A percentile compares a stretch with the other conserved stretches of the same genome.
Conservation (phyloP, 2,797 vertebrate genomes). For the Valencia hispanica region DNA sequence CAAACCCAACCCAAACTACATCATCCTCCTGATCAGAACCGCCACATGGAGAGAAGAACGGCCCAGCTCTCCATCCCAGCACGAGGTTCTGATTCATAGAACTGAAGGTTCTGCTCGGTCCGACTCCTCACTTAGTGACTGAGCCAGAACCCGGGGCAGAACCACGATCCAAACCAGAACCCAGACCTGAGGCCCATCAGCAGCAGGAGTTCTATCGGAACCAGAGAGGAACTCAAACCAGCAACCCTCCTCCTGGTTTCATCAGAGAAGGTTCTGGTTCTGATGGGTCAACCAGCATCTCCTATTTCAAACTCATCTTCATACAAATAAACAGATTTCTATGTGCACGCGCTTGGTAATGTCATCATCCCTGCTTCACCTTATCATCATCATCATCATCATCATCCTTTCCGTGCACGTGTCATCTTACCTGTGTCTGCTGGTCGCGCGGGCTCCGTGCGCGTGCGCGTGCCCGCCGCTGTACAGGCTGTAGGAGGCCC, state of each 20-base stretch:
- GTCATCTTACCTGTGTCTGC: constrained; percentile 70
- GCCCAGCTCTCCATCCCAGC: background rate
- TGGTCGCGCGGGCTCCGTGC: constrained; percentile 60
- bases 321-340: background rate
- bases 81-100: background rate
- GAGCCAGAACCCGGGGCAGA: background rate
- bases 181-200: background rate
- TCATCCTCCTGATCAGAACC: background rate
- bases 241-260: background rate
- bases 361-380: background rate
- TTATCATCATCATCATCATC: constrained; percentile 9
- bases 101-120: too few relatives aligned
- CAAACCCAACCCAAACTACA: background rate
- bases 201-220: background rate
- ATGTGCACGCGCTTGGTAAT: background rate
- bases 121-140: too few relatives aligned
- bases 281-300: background rate
- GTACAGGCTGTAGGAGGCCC: constrained; percentile 66
- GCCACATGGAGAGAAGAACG: background rate
- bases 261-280: background rate
- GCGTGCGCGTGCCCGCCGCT: constrained; percentile 52
- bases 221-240: background rate
- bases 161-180: background rate
- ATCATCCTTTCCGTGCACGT: constrained; percentile 43
- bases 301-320: background rate